Evolutionary conservation across 2,888 invertebrate genomes (phyloP), one percentile per base, ranked within the genome.

Genomic region (Gerosis bhagava): DNA sequence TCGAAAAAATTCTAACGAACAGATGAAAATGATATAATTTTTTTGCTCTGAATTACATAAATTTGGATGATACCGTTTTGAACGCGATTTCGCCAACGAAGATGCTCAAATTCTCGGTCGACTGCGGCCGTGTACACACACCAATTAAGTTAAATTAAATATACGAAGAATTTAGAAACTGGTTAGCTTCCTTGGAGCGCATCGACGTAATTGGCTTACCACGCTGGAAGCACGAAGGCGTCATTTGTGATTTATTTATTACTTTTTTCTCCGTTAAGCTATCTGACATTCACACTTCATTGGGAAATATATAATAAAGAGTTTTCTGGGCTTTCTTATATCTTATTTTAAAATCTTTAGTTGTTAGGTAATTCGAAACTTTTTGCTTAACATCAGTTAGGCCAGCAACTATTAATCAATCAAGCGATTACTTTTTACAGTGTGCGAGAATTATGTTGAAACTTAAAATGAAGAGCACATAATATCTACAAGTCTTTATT

Each of bases 141-240:
- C 80, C 81, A 86, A 87, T 88, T 87, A 84, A 83, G 81, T 73
- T 81, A 76, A 83, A 86, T 83, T 83, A 84, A 83, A 84, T 80
- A 84, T 82, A 86, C 83, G 78, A 83, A 87, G 87, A 87, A 87
- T 87, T 86, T 88, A 88, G 88, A 87, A 87, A 88, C 83, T 83
- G 78, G 77, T 83, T 81, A 80, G 78, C 83, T 86, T 86, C 81
- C 84, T 83, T 83, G 83, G 81, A 87, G 86, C 87, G 87, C 80
- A 84, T 77, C 87, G 83, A 66, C 61, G 76, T 88, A 88, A 88
- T 87, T 87, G 86, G 83, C 82, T 75, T 77, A 77, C 77, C 76
- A 73, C 68, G 74, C 71, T 76, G 71, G 72, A 72, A 83, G 75
- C 77, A 81, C 77, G 74, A 77, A 77, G 73, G 73, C 75, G 77